Base-by-base conservation (phyloP, 2,888 invertebrate species). In the Sylvicola cinctus region DNA sequence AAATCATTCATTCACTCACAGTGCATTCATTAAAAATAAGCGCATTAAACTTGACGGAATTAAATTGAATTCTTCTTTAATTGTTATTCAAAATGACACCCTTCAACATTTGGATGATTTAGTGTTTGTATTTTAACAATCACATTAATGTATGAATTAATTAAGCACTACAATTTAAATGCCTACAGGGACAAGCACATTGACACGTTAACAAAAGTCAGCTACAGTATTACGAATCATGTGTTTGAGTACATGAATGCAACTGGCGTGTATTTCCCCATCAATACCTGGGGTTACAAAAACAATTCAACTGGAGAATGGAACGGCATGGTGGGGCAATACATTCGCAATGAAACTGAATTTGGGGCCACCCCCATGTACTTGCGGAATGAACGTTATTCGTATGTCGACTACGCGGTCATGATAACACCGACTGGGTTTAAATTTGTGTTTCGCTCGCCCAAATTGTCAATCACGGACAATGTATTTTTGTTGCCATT, bases 401-500 rank as follows among this genome's bases (percentile, higher is more conserved):
- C 63, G 0, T 58, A 69, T 16, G 65, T 75, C 4, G 70, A 74
- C 42, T 77, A 72, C 46, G 64, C 76, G 32, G 64, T 71, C 25
- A 68, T 74, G 54, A 70, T 74, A 10, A 69, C 74, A 0, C 67
- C 69, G 2, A 74, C 73, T 1, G 57, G 64, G 42, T 76, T 74
- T 0, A 69, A 70, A 44, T 75, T 78, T 47, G 65, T 79, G 14
- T 78, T 78, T 48, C 68, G 70, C 32, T 70, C 74, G 47, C 78
- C 78, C 2, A 70, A 76, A 45, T 49, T 79, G 4, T 73, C 78
- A 0, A 74, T 71, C 40, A 70, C 78, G 29, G 70, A 68, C 41
- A 78, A 79, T 46, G 66, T 79, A 30, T 79, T 73, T 46, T 51
- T 68, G 2, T 52, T 78, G 16, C 76, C 79, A 0, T 79, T 79